phyloP scores from a whole-genome alignment of 2,113 vertebrate genomes.

The Mastomys coucha region DNA sequence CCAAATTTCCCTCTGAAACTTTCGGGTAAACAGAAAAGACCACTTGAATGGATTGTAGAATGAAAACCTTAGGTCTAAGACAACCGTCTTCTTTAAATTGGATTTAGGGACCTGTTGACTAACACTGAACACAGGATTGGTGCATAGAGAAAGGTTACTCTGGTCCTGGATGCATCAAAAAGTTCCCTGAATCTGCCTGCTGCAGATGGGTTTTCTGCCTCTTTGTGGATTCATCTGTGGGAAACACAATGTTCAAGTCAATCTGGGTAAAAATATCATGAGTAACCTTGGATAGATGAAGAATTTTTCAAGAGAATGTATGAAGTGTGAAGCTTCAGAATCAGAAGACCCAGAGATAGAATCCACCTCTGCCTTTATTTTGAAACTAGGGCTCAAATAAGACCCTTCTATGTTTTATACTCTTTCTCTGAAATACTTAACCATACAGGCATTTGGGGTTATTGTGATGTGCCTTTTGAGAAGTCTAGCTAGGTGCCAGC shows the following conservation, averaged over 20 bases:
- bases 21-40: slow-evolving; percentile 88
- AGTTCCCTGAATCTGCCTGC: slow-evolving; percentile 44
- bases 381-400: not conserved
- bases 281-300: not conserved
- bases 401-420: not conserved
- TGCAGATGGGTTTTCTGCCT: slow-evolving; percentile 24
- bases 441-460: not conserved
- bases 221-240: not conserved
- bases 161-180: slow-evolving; percentile 65
- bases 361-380: not conserved
- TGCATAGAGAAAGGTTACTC: slow-evolving; percentile 50
- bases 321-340: not conserved
- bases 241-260: not conserved
- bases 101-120: slow-evolving; percentile 80
- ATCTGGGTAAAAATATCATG: not conserved
- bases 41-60: slow-evolving; percentile 80
- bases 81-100: slow-evolving; percentile 86
- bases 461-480: not conserved
- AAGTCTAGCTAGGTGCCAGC: not conserved
- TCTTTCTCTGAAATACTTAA: not conserved
- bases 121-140: slow-evolving; percentile 82
- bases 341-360: not conserved
- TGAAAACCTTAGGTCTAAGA: slow-evolving; percentile 84
- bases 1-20: slow-evolving; percentile 83
- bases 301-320: not conserved